Evolutionary conservation across 2,888 invertebrate species (phyloP), one percentile per base, ranked within the genome.

Genomic region (Apoda limacodes): DNA sequence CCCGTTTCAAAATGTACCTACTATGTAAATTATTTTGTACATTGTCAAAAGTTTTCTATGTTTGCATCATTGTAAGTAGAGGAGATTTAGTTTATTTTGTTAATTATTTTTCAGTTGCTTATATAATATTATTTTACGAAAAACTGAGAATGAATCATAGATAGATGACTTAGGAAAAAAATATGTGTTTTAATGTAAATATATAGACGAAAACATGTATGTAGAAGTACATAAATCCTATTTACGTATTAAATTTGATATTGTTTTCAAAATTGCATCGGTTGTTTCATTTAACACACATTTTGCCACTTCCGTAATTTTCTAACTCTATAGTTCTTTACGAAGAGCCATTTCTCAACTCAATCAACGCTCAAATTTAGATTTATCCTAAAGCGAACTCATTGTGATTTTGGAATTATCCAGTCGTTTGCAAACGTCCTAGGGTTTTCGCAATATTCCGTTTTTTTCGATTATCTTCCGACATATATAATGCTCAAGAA

Each of bases 171-270:
- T 70, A 75, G 69, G 54, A 59, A 55, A 65, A 7, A 72, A 69
- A 61, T 69, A 74, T 71, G 72, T 78, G 75, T 78, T 75, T 74
- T 62, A 72, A 49, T 80, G 80, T 80, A 80, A 74, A 80, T 78
- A 78, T 68, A 63, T 75, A 74, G 70, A 63, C 49, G 61, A 71
- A 69, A 74, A 68, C 74, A 67, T 75, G 70, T 76, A 74, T 75
- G 76, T 76, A 76, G 74, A 65, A 56, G 58, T 76, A 78, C 76
- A 78, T 80, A 78, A 76, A 76, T 75, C 48, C 67, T 80, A 78
- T 78, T 78, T 78, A 78, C 76, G 80, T 78, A 80, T 74, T 78
- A 78, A 76, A 80, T 80, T 80, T 80, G 78, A 78, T 78, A 80
- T 80, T 80, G 80, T 80, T 80, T 80, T 78, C 74, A 75, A 76